These are phyloP conservation scores for Drosophila paucipuncta DNA, from an alignment of 2,888 invertebrate species.

Conservation along the genomic window DNA sequence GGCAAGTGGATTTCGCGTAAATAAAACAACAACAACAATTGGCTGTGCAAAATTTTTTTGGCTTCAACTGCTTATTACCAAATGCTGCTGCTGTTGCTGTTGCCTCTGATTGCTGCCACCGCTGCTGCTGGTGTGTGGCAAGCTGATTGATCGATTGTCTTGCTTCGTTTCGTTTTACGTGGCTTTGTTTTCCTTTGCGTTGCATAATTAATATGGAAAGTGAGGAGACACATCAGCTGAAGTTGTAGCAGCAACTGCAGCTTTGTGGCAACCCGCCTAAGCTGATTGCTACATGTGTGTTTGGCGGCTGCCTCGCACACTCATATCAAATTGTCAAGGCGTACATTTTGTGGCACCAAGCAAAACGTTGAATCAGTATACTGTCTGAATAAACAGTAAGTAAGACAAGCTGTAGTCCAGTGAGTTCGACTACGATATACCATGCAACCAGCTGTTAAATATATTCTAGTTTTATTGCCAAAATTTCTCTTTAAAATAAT, in stretches of 20 bases:
- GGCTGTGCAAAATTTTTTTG: slow-evolving; percentile 71
- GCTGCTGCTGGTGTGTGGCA: slow-evolving; percentile 58
- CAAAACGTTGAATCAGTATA: slow-evolving; percentile 58
- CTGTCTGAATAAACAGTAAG: slow-evolving; percentile 26
- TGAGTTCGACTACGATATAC: background rate
- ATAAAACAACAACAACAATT: slow-evolving; percentile 36
- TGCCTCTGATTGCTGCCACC: slow-evolving; percentile 14
- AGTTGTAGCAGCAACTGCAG: slow-evolving; percentile 26
- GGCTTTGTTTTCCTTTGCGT: slow-evolving; percentile 50
- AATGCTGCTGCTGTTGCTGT: slow-evolving; percentile 47
- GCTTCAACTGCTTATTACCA: slow-evolving; percentile 74
- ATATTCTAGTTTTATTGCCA: background rate
- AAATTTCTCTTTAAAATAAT: too few species aligned
- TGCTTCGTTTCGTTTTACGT: slow-evolving; percentile 7
- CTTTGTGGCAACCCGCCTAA: slow-evolving; percentile 35
- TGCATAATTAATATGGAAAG: slow-evolving; percentile 78
- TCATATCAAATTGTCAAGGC: slow-evolving; percentile 67
- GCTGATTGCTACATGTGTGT: slow-evolving; percentile 63
- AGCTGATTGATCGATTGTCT: slow-evolving; percentile 75
- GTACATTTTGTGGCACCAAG: slow-evolving; percentile 52
- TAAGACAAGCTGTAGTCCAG: background rate
- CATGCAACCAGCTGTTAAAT: background rate
- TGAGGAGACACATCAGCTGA: slow-evolving; percentile 39
- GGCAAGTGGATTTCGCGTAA: slow-evolving; percentile 59
- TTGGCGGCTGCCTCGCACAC: slow-evolving; percentile 14